Conservation (phyloP, 1,140 invertebrate genomes). For the Geopemphigus sp. region DNA sequence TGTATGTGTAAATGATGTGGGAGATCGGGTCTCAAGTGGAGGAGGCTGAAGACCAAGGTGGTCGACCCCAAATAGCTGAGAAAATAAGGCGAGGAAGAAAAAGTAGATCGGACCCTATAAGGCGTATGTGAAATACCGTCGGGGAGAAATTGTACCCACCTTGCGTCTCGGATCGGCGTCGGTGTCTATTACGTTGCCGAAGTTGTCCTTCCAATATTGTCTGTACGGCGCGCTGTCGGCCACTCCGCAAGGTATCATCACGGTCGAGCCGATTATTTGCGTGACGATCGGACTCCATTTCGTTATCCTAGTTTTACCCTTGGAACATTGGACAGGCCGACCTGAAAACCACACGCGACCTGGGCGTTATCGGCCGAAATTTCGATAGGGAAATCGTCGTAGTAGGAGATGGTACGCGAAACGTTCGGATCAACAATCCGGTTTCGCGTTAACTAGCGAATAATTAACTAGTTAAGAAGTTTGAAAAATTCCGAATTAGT, state of each 20-base stretch:
- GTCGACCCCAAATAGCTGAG: no score
- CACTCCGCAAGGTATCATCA: constrained; percentile 15
- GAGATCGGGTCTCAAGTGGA: no score
- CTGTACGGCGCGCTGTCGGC: constrained; percentile 1
- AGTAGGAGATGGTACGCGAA: no score
- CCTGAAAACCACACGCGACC: not conserved
- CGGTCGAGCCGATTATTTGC: constrained; percentile 31
- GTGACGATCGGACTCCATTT: constrained; percentile 36
- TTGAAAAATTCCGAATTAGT: no score
- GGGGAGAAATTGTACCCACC: not conserved
- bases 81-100: no score
- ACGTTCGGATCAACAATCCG: no score
- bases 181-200: constrained; percentile 7
- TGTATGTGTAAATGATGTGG: no score
- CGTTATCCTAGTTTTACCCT: constrained; percentile 22
- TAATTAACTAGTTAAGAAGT: no score
- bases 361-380: not conserved
- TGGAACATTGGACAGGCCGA: constrained; percentile 7
- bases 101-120: no score
- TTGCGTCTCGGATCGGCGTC: constrained; percentile 31
- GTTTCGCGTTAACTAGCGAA: no score
- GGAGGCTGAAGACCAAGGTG: no score
- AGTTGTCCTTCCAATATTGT: constrained; percentile 45
- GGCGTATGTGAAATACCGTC: not conserved
- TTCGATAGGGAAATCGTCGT: no score